Base-by-base conservation (phyloP, 2,797 vertebrate genomes). In the Anas acuta region DNA sequence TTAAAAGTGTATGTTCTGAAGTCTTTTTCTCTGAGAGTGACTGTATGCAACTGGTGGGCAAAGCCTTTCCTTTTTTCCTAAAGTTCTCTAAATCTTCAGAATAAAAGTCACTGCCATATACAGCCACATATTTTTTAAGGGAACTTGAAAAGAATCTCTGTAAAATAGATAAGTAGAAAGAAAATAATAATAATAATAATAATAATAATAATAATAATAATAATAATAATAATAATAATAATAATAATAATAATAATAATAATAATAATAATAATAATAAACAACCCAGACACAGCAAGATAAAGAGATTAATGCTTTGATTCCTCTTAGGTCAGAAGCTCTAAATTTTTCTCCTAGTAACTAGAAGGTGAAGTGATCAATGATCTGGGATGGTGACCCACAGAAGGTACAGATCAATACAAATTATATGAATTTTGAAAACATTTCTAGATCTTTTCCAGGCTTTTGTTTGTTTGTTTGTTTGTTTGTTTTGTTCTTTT, bases 371-470 rank as follows among this genome's bases (percentile, higher is more conserved):
- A 89, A 57, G 5, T 43, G 22, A 69, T 7, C 21, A 61, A 39
- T 37, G 9, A 5, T 18, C 14, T 39, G 25, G 66, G 6, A 43
- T 64, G 11, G 9, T 87, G 28, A 76, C 32, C 17, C 14, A 32
- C 6, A 21, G 6, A 43, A 77, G 6, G 17, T 73, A 13, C n/a
- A 56, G 7, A 62, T 16, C 45, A 84, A 32, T 22, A 64, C 2
- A 64, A 71, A 60, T 15, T 1, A 60, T 13, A 10, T 60, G 9
- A 81, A 87, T 3, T 33, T 53, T 3, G 2, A 82, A 53, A 19
- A 5, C 0, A 6, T 77, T 57, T 65, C 76, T 11, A 60, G 6
- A 80, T 1, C 0, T 56, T 70, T 60, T 47, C 5, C 71, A 66
- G 6, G 2, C 3, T 77, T 84, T 74, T 67, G 35, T 37, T 37